Conservation (phyloP, 2,888 invertebrate genomes). For the Malthinus flaveolus region DNA sequence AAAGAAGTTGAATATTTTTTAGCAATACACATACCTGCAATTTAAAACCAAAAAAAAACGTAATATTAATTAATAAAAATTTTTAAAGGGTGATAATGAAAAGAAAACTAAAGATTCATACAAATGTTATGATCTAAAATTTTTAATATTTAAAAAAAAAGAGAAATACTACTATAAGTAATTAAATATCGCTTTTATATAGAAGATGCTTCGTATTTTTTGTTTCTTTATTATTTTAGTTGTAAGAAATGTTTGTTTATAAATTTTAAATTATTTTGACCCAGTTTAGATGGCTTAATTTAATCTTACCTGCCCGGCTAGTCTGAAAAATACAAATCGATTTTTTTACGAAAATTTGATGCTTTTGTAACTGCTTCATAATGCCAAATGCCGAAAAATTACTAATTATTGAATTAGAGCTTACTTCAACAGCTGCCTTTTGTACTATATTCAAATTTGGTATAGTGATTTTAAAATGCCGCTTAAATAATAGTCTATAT, state of each 20-base stretch:
- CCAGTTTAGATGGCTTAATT: constrained; percentile 36
- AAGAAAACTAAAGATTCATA: constrained; percentile 11
- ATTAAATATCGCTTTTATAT: constrained; percentile 27
- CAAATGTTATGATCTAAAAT: constrained; percentile 8
- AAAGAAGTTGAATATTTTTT: constrained; percentile 2
- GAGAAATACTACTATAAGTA: constrained; percentile 12
- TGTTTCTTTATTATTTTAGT: constrained; percentile 17
- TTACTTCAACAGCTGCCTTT: too few relatives aligned
- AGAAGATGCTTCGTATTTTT: constrained; percentile 24
- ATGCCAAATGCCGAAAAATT: too few relatives aligned
- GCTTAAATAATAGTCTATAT: too few relatives aligned
- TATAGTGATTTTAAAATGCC: too few relatives aligned
- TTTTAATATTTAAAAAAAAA: constrained; percentile 11
- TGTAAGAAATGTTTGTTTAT: constrained; percentile 18
- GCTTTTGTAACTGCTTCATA: constrained; percentile 15
- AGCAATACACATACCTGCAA: constrained; percentile 9
- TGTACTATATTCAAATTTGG: too few relatives aligned
- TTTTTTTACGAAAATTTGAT: constrained; percentile 10
- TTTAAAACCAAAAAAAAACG: constrained; percentile 22
- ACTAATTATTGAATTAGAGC: too few relatives aligned
- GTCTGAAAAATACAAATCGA: constrained; percentile 32
- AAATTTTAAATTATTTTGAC: constrained; percentile 28
- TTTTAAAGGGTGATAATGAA: constrained; percentile 21
- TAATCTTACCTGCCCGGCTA: constrained; percentile 39
- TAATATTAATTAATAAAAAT: constrained; percentile 12